Conservation (phyloP, 2,888 invertebrate species). For the Petrolisthes cinctipes region DNA sequence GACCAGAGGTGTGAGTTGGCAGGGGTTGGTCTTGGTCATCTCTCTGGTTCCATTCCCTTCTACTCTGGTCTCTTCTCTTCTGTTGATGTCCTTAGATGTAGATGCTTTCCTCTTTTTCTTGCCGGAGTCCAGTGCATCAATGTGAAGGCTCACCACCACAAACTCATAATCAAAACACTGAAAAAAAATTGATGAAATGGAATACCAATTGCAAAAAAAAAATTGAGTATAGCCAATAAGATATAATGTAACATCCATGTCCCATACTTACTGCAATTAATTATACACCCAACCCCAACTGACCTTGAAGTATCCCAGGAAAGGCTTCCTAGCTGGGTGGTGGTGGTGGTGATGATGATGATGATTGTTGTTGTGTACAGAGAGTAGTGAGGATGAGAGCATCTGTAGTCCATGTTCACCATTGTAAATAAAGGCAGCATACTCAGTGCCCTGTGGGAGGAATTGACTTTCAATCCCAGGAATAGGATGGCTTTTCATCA, state of each 20-base stretch:
- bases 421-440: conserved; percentile 58
- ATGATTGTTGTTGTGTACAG: conserved; percentile 42
- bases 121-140: not conserved
- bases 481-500: not conserved
- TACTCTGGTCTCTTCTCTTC: not conserved
- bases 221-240: too few species aligned
- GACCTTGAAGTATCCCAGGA: conserved; percentile 58
- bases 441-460: conserved; percentile 41
- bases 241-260: too few species aligned
- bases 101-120: conserved; percentile 2
- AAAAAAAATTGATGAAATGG: conserved; percentile 6
- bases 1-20: conserved; percentile 42
- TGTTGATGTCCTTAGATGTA: not conserved
- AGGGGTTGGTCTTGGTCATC: not conserved
- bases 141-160: conserved; percentile 48
- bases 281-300: not conserved
- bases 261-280: too few species aligned
- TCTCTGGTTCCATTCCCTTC: conserved; percentile 5
- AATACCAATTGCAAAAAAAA: not conserved
- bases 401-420: conserved; percentile 44
- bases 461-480: not conserved
- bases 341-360: not conserved
- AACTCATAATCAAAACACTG: conserved; percentile 42
- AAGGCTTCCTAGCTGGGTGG: conserved; percentile 42
- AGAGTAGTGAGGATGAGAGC: conserved; percentile 25